Evolutionary conservation across 2,797 vertebrate species (phyloP).

Genomic region (Nannoperca obscura): DNA sequence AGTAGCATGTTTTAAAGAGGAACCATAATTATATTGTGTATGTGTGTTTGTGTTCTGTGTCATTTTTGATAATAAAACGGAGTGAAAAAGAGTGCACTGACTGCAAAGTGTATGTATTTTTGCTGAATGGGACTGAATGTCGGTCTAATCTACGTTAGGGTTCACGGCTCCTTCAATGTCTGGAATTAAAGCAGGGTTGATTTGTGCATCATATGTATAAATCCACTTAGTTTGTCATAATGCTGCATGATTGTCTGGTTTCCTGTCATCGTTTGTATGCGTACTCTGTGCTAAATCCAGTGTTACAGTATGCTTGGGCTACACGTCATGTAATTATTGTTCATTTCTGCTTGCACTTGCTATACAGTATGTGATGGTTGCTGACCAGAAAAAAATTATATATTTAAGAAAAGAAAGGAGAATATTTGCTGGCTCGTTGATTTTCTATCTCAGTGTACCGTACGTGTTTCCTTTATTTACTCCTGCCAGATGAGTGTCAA

Average conservation of each 20-base stretch:
- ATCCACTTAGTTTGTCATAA: constrained; percentile 42
- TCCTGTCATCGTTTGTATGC: constrained; percentile 52
- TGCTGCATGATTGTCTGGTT: constrained; percentile 63
- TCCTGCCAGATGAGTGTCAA: constrained; percentile 67
- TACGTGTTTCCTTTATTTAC: constrained; percentile 74
- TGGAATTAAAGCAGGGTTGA: constrained; percentile 59
- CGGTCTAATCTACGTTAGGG: constrained; percentile 67
- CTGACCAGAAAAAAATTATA: constrained; percentile 54
- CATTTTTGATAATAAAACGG: constrained; percentile 88
- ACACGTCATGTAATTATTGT: constrained; percentile 54
- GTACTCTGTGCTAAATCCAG: constrained; percentile 52
- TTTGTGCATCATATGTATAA: constrained; percentile 59
- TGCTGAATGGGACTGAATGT: constrained; percentile 71
- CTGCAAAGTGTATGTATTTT: constrained; percentile 85
- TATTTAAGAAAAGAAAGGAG: constrained; percentile 52
- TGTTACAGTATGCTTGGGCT: constrained; percentile 50
- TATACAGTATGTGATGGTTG: constrained; percentile 34
- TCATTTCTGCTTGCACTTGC: constrained; percentile 53
- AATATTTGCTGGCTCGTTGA: constrained; percentile 53
- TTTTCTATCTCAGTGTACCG: constrained; percentile 70
- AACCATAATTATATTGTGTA: constrained; percentile 84
- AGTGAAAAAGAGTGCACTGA: constrained; percentile 77
- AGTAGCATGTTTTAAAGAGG: constrained; percentile 91
- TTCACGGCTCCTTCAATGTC: constrained; percentile 64
- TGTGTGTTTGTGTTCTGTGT: constrained; percentile 86